Conservation (phyloP, 2,113 vertebrate species). For the Oreocharis arfaki region DNA sequence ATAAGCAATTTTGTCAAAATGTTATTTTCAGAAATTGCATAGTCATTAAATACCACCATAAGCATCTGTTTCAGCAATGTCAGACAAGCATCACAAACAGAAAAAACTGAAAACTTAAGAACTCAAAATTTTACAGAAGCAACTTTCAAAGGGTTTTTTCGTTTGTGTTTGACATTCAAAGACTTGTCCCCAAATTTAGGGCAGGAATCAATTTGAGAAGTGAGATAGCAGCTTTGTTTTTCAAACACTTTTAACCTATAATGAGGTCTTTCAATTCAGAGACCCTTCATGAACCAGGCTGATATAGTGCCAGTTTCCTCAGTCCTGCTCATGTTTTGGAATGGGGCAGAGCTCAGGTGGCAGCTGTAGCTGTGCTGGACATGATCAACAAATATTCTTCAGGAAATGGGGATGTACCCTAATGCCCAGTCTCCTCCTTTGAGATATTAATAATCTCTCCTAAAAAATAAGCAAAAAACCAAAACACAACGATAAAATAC, state of each 20-base stretch:
- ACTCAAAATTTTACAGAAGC: neutral
- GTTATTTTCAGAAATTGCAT: neutral
- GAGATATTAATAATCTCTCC: neutral
- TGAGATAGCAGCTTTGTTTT: neutral
- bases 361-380: neutral
- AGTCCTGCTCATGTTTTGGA: neutral
- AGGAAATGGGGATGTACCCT: neutral
- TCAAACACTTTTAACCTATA: neutral
- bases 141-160: neutral
- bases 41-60: neutral
- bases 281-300: neutral
- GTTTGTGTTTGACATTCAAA: neutral
- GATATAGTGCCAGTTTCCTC: neutral
- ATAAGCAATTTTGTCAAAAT: neutral
- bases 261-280: neutral
- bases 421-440: neutral
- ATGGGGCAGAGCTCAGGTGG: neutral
- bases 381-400: neutral
- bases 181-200: neutral
- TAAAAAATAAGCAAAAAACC: neutral
- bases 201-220: neutral
- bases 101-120: neutral
- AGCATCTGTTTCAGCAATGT: neutral
- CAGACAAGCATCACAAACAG: neutral
- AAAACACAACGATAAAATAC: neutral